These are phyloP conservation scores for Desmophyllum pertusum DNA, from an alignment of 92 coral and sea anemone genomes.

Conservation along the genomic window DNA sequence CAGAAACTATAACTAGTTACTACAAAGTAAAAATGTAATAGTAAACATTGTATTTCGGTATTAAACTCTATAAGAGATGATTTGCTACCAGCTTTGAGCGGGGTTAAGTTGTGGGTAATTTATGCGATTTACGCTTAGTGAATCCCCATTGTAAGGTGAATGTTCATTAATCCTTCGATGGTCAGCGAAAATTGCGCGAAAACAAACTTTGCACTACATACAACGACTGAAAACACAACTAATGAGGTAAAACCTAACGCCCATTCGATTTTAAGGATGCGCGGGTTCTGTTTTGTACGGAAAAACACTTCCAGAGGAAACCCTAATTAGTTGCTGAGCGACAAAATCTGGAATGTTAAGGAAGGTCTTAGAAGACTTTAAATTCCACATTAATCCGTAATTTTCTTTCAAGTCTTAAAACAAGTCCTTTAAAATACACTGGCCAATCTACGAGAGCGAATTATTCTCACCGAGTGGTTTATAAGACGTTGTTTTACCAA, in stretches of 20 bases:
- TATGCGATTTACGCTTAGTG: slow-evolving; percentile 26
- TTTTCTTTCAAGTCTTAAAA: not conserved
- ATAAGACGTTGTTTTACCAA: not conserved
- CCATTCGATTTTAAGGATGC: not conserved
- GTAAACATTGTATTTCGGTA: not conserved
- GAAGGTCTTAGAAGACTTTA: not conserved
- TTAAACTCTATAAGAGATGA: not conserved
- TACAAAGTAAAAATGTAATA: not conserved
- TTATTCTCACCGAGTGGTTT: not conserved
- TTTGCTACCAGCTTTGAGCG: not conserved
- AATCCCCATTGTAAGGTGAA: slow-evolving; percentile 38
- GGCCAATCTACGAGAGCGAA: not conserved
- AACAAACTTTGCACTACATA: not conserved
- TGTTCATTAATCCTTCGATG: not conserved
- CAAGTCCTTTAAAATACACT: not conserved
- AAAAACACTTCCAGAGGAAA: slow-evolving; percentile 21
- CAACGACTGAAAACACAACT: not conserved
- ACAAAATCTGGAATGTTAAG: not conserved
- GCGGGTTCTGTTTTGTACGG: not conserved
- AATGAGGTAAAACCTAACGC: not conserved
- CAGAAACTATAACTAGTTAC: not conserved
- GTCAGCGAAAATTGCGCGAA: not conserved
- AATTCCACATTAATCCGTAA: not conserved
- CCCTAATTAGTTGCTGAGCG: slow-evolving; percentile 4
- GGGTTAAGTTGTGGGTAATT: not conserved